Percentiles rank a stretch among this genome's conserved stretches.
Evolutionary conservation across 2,888 invertebrate genomes (phyloP).

Genomic region (Lagria hirta): DNA sequence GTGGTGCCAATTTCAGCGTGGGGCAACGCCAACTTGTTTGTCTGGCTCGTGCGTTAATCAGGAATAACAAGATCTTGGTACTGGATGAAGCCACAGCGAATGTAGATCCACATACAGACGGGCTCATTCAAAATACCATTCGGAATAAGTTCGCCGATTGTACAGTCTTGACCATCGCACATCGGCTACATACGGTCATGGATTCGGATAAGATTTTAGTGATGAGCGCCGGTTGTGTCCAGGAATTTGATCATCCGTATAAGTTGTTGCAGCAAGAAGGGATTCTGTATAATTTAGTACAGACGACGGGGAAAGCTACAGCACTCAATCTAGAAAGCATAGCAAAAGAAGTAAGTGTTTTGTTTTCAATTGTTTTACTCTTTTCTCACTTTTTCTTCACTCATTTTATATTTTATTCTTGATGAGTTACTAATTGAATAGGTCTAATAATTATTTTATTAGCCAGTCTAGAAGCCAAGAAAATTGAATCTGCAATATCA

Average conservation of each 20-base stretch:
- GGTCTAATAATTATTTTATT: no score
- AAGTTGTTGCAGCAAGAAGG: constrained; percentile 64
- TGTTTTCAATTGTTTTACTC: no score
- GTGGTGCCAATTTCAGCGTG: constrained; percentile 56
- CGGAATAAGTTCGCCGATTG: constrained; percentile 73
- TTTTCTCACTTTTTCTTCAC: no score
- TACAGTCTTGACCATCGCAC: constrained; percentile 84
- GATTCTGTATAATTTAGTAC: constrained; percentile 66
- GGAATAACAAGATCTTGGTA: constrained; percentile 54
- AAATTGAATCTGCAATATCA: no score
- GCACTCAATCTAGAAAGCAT: constrained; percentile 39
- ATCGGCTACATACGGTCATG: constrained; percentile 84
- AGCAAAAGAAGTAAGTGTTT: constrained; percentile 41
- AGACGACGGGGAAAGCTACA: constrained; percentile 46
- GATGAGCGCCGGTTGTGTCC: constrained; percentile 76
- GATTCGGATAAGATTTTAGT: constrained; percentile 83
- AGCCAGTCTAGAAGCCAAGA: no score
- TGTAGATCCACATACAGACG: constrained; percentile 79
- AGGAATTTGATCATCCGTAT: constrained; percentile 78
- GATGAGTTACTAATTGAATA: no score
- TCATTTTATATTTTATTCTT: no score
- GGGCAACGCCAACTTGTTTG: constrained; percentile 70
- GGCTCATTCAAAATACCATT: constrained; percentile 76
- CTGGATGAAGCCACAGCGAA: constrained; percentile 80
- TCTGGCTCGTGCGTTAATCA: constrained; percentile 63